phyloP scores from a whole-genome alignment of 2,888 invertebrate genomes.

The Sminthurinus aureus region DNA sequence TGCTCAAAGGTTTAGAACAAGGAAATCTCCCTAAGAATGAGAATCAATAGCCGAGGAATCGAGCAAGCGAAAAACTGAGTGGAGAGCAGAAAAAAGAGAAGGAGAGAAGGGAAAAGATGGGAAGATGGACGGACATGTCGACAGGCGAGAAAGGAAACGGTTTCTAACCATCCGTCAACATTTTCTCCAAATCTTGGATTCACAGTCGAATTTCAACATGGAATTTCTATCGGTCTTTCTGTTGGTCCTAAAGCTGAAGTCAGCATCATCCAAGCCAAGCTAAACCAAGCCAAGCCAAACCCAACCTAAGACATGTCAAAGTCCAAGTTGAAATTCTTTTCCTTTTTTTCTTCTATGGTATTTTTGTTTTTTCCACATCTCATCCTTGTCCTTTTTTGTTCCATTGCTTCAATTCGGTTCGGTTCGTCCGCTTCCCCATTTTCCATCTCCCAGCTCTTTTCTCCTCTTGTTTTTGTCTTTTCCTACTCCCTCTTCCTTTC shows the following conservation, averaged over 20 bases:
- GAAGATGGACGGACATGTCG: conserved; percentile 23
- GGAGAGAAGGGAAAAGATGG: not conserved
- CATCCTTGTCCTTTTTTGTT: not conserved
- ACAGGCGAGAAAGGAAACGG: conserved; percentile 33
- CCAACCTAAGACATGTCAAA: conserved; percentile 28
- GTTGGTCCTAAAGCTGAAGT: too few relatives aligned
- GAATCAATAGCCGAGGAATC: conserved; percentile 15
- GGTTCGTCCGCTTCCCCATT: not conserved
- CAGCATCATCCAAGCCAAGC: too few relatives aligned
- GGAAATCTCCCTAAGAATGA: conserved; percentile 25
- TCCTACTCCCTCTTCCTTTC: not conserved
- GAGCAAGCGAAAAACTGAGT: not conserved
- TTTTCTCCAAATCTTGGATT: conserved; percentile 1
- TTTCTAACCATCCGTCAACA: conserved; percentile 34
- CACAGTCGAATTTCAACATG: too few relatives aligned
- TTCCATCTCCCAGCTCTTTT: not conserved
- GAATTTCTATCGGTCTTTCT: too few relatives aligned
- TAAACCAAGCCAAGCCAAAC: not conserved
- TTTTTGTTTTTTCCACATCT: conserved; percentile 5
- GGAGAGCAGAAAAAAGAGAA: not conserved
- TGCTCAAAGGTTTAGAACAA: not conserved
- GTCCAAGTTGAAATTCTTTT: conserved; percentile 33
- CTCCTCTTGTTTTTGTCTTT: conserved; percentile 3
- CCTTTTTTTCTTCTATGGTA: conserved; percentile 15
- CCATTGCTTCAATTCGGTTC: not conserved